Conservation (phyloP, 2,888 invertebrate genomes). For the Heliconius ethilla region DNA sequence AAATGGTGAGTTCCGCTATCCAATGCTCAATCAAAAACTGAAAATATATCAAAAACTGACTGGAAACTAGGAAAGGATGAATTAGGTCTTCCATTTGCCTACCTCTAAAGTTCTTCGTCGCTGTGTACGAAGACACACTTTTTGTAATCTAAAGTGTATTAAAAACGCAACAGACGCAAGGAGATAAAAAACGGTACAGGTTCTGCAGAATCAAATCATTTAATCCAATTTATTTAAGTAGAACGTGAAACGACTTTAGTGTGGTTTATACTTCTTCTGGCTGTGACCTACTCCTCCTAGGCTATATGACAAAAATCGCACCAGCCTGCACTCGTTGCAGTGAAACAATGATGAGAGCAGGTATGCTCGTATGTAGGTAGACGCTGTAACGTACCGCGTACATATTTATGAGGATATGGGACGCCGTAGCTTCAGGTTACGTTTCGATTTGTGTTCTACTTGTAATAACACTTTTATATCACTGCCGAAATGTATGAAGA, state of each 20-base stretch:
- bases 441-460: constrained; percentile 15
- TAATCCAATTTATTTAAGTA: constrained; percentile 2
- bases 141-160: background rate
- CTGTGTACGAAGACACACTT: background rate
- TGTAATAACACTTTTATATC: constrained; percentile 9
- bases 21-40: no score
- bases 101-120: no score
- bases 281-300: constrained; percentile 31
- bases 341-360: constrained; percentile 28
- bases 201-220: background rate
- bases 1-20: no score
- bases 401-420: constrained; percentile 18
- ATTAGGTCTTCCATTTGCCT: no score
- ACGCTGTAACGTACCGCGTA: background rate
- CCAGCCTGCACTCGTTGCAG: constrained; percentile 21
- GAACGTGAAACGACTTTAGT: background rate
- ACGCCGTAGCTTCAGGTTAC: constrained; percentile 14
- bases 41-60: no score
- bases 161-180: background rate
- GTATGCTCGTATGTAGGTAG: constrained; percentile 8
- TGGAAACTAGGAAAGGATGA: no score
- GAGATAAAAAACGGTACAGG: background rate
- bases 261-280: background rate
- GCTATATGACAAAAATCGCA: constrained; percentile 20
- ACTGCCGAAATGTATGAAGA: background rate